phyloP scores from a whole-genome alignment of 2,888 invertebrate species.

The Papilio gigon region DNA sequence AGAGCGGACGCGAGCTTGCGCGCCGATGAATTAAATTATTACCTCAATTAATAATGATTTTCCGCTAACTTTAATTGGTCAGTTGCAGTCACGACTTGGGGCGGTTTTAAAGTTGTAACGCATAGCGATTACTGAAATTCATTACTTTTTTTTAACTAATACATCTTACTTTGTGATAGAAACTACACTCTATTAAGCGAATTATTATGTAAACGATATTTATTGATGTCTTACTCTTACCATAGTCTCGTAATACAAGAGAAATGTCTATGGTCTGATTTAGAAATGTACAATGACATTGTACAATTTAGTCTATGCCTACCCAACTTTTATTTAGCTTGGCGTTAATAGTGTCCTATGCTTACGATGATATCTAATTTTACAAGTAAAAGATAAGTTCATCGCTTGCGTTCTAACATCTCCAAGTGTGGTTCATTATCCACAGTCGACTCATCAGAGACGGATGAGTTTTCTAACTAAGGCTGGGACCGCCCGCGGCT shows the following conservation, averaged over 20 bases:
- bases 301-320: no score
- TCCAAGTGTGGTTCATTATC: not conserved
- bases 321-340: not conserved
- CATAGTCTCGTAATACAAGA: no score
- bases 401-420: not conserved
- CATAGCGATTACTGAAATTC: conserved; percentile 39
- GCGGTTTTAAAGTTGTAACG: conserved; percentile 18
- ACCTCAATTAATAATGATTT: conserved; percentile 53
- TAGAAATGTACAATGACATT: no score
- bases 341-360: no score
- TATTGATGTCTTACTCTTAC: no score
- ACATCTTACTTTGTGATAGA: not conserved
- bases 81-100: conserved; percentile 52
- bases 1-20: conserved; percentile 51
- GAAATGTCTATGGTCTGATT: not conserved
- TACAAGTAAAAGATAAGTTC: not conserved
- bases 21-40: conserved; percentile 50
- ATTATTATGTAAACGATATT: not conserved
- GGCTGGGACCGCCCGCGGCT: conserved; percentile 43
- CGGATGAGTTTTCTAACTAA: conserved; percentile 45
- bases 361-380: no score
- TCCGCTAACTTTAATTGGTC: conserved; percentile 52
- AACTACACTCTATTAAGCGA: not conserved
- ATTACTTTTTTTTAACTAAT: no score
- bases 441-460: conserved; percentile 38